Conservation (phyloP, 2,797 vertebrate genomes). For the Diplodus sargus region DNA sequence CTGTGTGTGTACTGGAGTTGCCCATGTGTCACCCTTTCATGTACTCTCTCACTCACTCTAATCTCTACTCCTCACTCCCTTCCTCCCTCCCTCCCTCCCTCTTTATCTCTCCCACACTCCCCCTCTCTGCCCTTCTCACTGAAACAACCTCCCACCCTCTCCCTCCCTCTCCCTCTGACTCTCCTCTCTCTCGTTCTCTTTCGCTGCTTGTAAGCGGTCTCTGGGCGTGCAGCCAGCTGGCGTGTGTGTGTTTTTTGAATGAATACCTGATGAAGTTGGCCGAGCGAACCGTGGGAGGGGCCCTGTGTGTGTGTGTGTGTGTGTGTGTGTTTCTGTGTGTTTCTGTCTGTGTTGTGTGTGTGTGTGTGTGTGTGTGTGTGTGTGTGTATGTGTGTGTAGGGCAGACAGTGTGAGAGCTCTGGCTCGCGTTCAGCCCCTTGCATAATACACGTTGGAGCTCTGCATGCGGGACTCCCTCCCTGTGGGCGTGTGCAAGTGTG, state of each 20-base stretch:
- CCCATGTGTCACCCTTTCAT: conserved; percentile 61
- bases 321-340: conserved; percentile 53
- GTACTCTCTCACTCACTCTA: conserved; percentile 42
- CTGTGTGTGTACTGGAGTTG: conserved; percentile 40
- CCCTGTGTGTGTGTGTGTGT: conserved; percentile 56
- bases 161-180: conserved; percentile 36
- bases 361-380: conserved; percentile 55
- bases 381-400: conserved; percentile 56
- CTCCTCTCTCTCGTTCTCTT: conserved; percentile 60
- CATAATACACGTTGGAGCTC: conserved; percentile 85
- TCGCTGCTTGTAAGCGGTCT: conserved; percentile 78
- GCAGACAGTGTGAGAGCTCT: conserved; percentile 77
- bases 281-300: conserved; percentile 79
- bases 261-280: conserved; percentile 94
- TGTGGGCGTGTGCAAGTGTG: conserved; percentile 79
- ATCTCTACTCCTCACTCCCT: conserved; percentile 60
- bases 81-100: conserved; percentile 48
- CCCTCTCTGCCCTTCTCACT: conserved; percentile 74
- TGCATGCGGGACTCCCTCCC: conserved; percentile 86
- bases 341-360: conserved; percentile 54
- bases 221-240: conserved; percentile 84
- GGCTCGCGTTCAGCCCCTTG: conserved; percentile 85
- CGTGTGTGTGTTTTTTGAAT: conserved; percentile 88
- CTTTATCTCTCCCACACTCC: conserved; percentile 62
- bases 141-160: conserved; percentile 67